Evolutionary conservation across 2,797 vertebrate genomes (phyloP).

Genomic region (Pteropus rufus): DNA sequence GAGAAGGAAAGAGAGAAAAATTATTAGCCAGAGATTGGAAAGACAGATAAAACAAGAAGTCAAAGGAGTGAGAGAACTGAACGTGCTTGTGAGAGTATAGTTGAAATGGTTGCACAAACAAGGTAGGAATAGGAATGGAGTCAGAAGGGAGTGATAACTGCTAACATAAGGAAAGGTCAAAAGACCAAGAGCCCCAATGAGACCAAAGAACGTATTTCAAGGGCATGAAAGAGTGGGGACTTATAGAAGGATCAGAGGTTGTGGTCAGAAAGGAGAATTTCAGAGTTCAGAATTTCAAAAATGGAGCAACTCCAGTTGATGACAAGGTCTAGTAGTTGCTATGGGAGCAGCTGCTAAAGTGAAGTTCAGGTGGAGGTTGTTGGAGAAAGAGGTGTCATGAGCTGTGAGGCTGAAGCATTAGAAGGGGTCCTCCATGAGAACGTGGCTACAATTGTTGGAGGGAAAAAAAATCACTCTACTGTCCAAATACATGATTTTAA

Average conservation of each 20-base stretch:
- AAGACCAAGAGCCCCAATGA: slow-evolving; percentile 70
- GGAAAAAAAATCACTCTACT: not conserved
- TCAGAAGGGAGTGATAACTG: slow-evolving; percentile 44
- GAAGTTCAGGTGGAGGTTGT: slow-evolving; percentile 45
- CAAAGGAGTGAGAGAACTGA: slow-evolving; percentile 29
- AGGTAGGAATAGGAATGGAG: slow-evolving; percentile 43
- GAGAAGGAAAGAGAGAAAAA: not conserved
- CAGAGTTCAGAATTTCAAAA: slow-evolving; percentile 77
- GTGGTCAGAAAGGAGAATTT: slow-evolving; percentile 76
- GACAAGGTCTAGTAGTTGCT: slow-evolving; percentile 63
- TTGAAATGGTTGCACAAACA: slow-evolving; percentile 52
- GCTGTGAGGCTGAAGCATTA: not conserved
- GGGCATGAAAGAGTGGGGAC: slow-evolving; percentile 72
- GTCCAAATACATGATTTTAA: not conserved
- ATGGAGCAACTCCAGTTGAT: slow-evolving; percentile 70
- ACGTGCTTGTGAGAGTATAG: not conserved
- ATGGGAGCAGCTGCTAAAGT: slow-evolving; percentile 60
- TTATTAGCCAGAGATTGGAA: slow-evolving; percentile 30
- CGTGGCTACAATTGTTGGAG: not conserved
- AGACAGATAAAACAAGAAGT: slow-evolving; percentile 58
- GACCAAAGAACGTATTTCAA: slow-evolving; percentile 74
- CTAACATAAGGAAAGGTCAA: slow-evolving; percentile 71
- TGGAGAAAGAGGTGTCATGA: slow-evolving; percentile 44
- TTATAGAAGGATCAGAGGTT: slow-evolving; percentile 76
- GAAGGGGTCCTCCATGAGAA: not conserved